Evolutionary conservation across 2,113 vertebrate genomes (phyloP).

Genomic region (Sisor rabdophorus): DNA sequence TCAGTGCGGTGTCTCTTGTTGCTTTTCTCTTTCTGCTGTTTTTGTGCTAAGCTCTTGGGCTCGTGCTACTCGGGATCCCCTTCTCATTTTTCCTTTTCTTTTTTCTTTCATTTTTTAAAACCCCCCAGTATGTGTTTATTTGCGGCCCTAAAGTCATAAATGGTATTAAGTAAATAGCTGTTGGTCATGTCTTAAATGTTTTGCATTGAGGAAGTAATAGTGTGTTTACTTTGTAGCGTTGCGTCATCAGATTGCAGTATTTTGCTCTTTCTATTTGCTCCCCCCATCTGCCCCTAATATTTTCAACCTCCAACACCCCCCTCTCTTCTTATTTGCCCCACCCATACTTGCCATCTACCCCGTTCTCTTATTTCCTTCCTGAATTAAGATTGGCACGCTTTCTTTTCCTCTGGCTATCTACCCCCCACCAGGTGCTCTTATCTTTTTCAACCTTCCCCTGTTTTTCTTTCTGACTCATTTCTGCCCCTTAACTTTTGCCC

Average conservation of each 20-base stretch:
- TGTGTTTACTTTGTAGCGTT: conserved; percentile 58
- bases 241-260: conserved; percentile 59
- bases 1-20: background rate
- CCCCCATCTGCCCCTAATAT: too few relatives aligned
- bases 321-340: too few relatives aligned
- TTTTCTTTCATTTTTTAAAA: background rate
- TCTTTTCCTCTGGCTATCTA: too few relatives aligned
- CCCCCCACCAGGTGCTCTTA: too few relatives aligned
- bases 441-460: too few relatives aligned
- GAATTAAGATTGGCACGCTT: too few relatives aligned
- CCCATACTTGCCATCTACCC: background rate
- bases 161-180: too few relatives aligned
- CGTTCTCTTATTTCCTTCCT: too few relatives aligned
- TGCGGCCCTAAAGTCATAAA: background rate
- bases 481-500: too few relatives aligned
- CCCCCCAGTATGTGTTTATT: background rate
- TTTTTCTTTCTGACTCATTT: too few relatives aligned
- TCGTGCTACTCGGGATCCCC: background rate
- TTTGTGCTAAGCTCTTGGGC: background rate
- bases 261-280: background rate
- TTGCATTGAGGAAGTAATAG: conserved; percentile 27
- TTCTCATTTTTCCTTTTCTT: accelerated
- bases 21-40: background rate
- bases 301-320: too few relatives aligned
- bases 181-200: background rate